These are phyloP conservation scores for Chaetodon trifascialis DNA, from an alignment of 2,113 vertebrate genomes.

Conservation along the genomic window DNA sequence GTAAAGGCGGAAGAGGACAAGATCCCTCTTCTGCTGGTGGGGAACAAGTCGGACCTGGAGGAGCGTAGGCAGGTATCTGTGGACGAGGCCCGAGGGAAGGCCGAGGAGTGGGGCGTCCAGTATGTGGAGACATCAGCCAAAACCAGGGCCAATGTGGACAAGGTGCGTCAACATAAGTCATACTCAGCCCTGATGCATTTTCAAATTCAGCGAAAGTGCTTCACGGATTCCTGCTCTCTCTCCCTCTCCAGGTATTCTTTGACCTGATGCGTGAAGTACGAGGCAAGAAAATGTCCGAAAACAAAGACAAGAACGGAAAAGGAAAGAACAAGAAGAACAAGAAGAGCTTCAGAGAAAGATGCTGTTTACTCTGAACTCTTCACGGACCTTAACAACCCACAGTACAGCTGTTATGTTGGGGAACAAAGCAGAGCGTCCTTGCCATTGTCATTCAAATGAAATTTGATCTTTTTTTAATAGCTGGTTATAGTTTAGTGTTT, in stretches of 20 bases:
- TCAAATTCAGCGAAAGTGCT: neutral
- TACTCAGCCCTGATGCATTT: neutral
- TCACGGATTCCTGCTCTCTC: neutral
- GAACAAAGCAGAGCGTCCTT: conserved; percentile 46
- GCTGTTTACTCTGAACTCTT: conserved; percentile 92
- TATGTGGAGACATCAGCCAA: conserved; percentile 86
- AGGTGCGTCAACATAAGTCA: conserved; percentile 62
- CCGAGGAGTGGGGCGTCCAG: conserved; percentile 83
- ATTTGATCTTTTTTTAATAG: conserved; percentile 42
- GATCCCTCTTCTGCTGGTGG: conserved; percentile 80
- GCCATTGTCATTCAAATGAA: conserved; percentile 55
- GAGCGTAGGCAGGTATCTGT: conserved; percentile 79
- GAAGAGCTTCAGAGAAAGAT: conserved; percentile 95
- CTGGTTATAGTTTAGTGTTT: conserved; percentile 57
- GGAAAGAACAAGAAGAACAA: conserved; percentile 96
- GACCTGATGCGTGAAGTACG: conserved; percentile 98
- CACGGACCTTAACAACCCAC: conserved; percentile 45
- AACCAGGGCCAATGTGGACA: conserved; percentile 86
- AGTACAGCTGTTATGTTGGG: conserved; percentile 26
- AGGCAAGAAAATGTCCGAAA: conserved; percentile 98
- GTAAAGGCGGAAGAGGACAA: conserved; percentile 83
- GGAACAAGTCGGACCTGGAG: conserved; percentile 83
- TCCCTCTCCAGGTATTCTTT: conserved; percentile 92
- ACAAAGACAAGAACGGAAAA: conserved; percentile 98
- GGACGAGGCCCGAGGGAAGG: conserved; percentile 76